Base-by-base conservation (phyloP, 1,140 invertebrate genomes). In the Cyphomyrmex costatus region DNA sequence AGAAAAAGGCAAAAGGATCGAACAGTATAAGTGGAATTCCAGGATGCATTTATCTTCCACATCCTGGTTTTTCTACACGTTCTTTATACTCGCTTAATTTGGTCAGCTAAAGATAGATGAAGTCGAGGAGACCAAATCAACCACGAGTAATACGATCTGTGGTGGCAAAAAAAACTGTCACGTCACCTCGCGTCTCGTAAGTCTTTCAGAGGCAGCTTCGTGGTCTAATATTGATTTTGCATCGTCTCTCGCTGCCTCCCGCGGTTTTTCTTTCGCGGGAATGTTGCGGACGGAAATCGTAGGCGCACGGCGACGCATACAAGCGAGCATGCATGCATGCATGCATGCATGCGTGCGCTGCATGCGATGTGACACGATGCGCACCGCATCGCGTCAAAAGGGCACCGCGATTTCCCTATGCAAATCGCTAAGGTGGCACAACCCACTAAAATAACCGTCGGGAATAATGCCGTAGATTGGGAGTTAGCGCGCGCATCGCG, bases 401-500 rank as follows among this genome's bases (percentile, higher is more conserved):
- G 80, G 60, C 7, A 53, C 66, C 80, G 77, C 74, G 88, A 88
- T 90, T 91, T 88, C 83, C 49, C 88, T 90, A 90, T 90, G 90
- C 88, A 88, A 92, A 91, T 92, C 82, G 85, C 58, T 83, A 46
- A 63, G 70, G 88, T 46, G 56, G 16, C 76, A 30, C 30, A 61
- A 74, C 33, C 27, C 78, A 89, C 91, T 94, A 90, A 95, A 94
- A 94, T 94, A 94, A 95, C 92, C 89, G 89, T 87, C 88, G 88
- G 88, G 92, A 91, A 94, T 94, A 93, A 93, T 93, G 92, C 89
- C 74, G 88, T 91, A 93, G 91, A 93, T 93, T 91, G 92, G 92
- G 88, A 77, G 92, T 92, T 92, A 91, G 91, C 84, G 89, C 88
- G 87, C 77, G 92, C 92, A 91, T 92, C 93, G 90, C 92, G 94